phyloP scores from a whole-genome alignment of 2,797 vertebrate genomes.

The Syngnathus rostellatus region DNA sequence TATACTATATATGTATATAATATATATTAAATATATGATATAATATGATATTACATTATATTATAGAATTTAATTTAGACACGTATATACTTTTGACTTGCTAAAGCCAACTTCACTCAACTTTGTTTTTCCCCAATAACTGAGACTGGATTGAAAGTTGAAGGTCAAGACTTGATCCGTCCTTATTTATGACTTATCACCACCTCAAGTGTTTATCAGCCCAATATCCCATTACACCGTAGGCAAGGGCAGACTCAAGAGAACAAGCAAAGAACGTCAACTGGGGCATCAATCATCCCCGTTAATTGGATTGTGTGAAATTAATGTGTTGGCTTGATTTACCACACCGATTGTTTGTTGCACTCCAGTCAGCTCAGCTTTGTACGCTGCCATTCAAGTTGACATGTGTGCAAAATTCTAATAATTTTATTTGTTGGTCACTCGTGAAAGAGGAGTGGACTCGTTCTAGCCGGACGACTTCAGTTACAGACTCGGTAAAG shows the following conservation, averaged over 20 bases:
- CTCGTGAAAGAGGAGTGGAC: slow-evolving; percentile 19
- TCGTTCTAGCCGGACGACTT: neutral
- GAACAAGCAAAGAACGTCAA: slow-evolving; percentile 27
- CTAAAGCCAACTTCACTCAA: no score
- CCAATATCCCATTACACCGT: neutral
- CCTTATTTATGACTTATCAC: neutral
- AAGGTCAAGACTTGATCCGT: neutral
- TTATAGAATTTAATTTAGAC: no score
- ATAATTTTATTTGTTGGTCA: slow-evolving; percentile 36
- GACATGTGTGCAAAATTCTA: slow-evolving; percentile 38
- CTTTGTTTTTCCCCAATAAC: no score
- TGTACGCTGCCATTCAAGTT: slow-evolving; percentile 31
- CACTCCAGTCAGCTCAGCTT: slow-evolving; percentile 18
- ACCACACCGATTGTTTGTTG: slow-evolving; percentile 23
- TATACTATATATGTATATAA: no score
- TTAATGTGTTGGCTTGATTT: slow-evolving; percentile 30
- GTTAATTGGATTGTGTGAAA: slow-evolving; percentile 24
- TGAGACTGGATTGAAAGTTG: neutral
- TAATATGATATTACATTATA: no score
- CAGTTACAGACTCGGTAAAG: neutral
- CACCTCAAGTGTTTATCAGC: neutral
- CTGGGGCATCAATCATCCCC: slow-evolving; percentile 44
- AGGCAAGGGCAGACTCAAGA: slow-evolving; percentile 12
- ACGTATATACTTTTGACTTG: no score
- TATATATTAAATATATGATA: no score